Evolutionary conservation across 1,140 invertebrate species (phyloP).

Genomic region (Scaptodrosophila lebanonensis): DNA sequence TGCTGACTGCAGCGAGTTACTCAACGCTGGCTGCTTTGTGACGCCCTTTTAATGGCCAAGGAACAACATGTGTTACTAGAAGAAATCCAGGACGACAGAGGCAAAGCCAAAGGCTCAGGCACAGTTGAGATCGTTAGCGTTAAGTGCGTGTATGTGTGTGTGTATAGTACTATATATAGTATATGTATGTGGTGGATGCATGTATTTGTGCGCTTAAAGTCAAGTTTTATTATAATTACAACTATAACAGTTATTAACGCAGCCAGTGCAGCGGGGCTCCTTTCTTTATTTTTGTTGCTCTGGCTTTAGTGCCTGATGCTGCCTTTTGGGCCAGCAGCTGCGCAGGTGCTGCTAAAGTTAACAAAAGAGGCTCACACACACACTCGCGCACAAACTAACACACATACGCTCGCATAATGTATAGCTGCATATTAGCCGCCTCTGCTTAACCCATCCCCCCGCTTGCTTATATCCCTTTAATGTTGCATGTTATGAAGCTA

Average conservation of each 20-base stretch:
- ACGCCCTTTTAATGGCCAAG: not conserved
- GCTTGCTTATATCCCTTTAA: slow-evolving; percentile 54
- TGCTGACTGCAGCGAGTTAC: slow-evolving; percentile 1
- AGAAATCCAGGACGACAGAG: too few species aligned
- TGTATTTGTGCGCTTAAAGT: slow-evolving; percentile 44
- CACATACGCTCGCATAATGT: slow-evolving; percentile 55
- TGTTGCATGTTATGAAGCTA: slow-evolving; percentile 74
- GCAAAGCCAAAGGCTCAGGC: too few species aligned
- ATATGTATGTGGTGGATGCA: slow-evolving; percentile 10
- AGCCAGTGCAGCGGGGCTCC: slow-evolving; percentile 44
- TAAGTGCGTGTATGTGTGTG: slow-evolving; percentile 7
- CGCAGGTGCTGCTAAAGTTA: slow-evolving; percentile 61
- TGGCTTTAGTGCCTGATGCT: slow-evolving; percentile 38
- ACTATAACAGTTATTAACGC: slow-evolving; percentile 74
- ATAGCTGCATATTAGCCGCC: slow-evolving; percentile 65
- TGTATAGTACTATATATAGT: too few species aligned
- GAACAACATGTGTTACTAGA: slow-evolving; percentile 17
- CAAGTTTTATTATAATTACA: slow-evolving; percentile 75
- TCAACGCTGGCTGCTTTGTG: slow-evolving; percentile 9
- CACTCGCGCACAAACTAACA: not conserved
- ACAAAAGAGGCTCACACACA: slow-evolving; percentile 11
- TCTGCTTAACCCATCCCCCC: too few species aligned
- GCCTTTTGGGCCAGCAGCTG: slow-evolving; percentile 11
- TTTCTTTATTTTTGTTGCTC: too few species aligned
- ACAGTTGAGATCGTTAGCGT: too few species aligned